Evolutionary conservation across 2,888 invertebrate species (phyloP).

Genomic region (Eumerus sabulonum): DNA sequence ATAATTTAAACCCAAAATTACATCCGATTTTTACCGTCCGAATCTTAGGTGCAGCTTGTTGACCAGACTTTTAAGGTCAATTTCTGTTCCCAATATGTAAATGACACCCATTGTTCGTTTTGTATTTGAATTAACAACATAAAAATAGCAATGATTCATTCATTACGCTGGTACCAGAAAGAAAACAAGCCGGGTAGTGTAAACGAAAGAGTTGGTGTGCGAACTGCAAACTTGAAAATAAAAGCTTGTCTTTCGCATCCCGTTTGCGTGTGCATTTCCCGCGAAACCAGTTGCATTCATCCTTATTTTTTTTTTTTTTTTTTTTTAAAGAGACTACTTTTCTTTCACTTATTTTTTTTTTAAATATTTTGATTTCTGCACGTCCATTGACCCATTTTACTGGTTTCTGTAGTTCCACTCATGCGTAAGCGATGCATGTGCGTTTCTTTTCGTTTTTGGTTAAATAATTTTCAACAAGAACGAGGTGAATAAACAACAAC

Average conservation of each 20-base stretch:
- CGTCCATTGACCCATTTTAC: conserved; percentile 67
- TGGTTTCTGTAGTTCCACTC: conserved; percentile 44
- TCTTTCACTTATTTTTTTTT: conserved; percentile 17
- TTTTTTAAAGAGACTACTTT: conserved; percentile 11
- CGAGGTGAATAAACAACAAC: conserved; percentile 51
- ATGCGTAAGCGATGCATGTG: conserved; percentile 24
- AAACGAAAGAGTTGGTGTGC: conserved; percentile 58
- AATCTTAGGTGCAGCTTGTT: conserved; percentile 56
- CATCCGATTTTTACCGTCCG: conserved; percentile 31
- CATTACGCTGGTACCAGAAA: conserved; percentile 25
- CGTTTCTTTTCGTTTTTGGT: conserved; percentile 17
- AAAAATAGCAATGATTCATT: conserved; percentile 17
- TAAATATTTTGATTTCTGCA: conserved; percentile 36
- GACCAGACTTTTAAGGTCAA: conserved; percentile 54
- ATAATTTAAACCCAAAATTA: conserved; percentile 20
- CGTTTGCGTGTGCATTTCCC: conserved; percentile 23
- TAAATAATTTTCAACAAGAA: conserved; percentile 50
- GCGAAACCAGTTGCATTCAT: conserved; percentile 49
- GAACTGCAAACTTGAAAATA: conserved; percentile 30
- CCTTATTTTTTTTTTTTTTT: conserved; percentile 49
- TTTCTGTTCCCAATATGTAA: conserved; percentile 46
- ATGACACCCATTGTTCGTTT: conserved; percentile 37
- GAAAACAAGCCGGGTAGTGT: not conserved
- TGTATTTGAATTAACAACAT: conserved; percentile 26
- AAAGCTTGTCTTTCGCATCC: conserved; percentile 12